These are phyloP conservation scores for Notothenia coriiceps DNA, from an alignment of 2,113 vertebrate genomes.

Conservation along the genomic window DNA sequence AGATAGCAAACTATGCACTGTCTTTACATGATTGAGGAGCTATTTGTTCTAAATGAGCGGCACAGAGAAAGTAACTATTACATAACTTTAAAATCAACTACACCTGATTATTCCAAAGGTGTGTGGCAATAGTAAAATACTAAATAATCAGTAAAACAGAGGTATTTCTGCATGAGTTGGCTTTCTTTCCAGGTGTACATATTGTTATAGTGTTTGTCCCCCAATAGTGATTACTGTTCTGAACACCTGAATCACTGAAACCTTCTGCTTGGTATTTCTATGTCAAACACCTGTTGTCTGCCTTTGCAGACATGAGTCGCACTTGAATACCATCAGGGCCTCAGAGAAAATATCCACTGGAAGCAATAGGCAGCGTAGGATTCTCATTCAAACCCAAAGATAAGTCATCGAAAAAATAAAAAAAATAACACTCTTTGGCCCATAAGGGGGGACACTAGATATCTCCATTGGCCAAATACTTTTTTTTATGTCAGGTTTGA, in stretches of 20 bases:
- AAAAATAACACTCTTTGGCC: neutral
- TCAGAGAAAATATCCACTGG: conserved; percentile 20
- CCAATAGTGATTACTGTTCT: conserved; percentile 13
- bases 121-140: neutral
- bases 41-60: neutral
- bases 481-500: conserved; percentile 18
- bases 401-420: neutral
- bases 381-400: conserved; percentile 27
- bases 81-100: neutral
- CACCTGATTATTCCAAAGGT: neutral
- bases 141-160: neutral
- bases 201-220: neutral
- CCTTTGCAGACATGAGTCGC: conserved; percentile 12
- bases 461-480: conserved; percentile 11
- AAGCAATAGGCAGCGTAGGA: conserved; percentile 10
- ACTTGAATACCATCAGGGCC: conserved; percentile 21
- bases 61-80: no score
- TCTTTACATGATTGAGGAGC: neutral
- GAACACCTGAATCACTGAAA: conserved; percentile 47
- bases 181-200: neutral
- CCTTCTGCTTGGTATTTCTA: conserved; percentile 44
- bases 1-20: neutral
- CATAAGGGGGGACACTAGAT: neutral
- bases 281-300: conserved; percentile 53
- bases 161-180: neutral